Base-by-base conservation (phyloP, 2,797 vertebrate genomes). In the Lycodopsis pacificus region DNA sequence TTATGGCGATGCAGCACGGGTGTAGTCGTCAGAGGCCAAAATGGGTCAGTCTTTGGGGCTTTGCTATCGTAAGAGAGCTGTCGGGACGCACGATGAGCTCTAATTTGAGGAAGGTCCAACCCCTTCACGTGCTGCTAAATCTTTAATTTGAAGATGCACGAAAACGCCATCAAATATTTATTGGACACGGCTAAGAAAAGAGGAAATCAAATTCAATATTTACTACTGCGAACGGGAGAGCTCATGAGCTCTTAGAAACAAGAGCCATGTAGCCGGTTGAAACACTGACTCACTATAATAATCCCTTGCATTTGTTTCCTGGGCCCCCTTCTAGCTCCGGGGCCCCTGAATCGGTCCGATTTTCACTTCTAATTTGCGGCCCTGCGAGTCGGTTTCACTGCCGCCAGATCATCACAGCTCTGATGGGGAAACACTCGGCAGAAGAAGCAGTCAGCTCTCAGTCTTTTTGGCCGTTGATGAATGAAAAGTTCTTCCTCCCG, bases 121-220 rank as follows among this genome's bases (percentile, higher is more conserved):
- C 73, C 66, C 73, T 86, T 85, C 75, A 79, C 76, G 32, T 85
- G 83, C 77, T 65, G 53, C 77, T 94, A 4, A 86, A 91, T 92
- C 81, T 94, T 95, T 92, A 5, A 95, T 94, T 59, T 49, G 67
- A 77, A 90, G 91, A 91, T 65, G 90, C 83, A 90, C 79, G 90
- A 91, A 89, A 88, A 83, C 8, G 19, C 5, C 44, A 88, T 95
- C 34, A 94, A 95, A 93, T 86, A 92, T 95, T 94, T 70, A 94
- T 86, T 7, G n/a, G 40, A 71, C 69, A 65, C 57, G 80, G 75
- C 91, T 89, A 83, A 92, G 86, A 91, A 91, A 90, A 88, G 82
- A 85, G 73, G 42, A 85, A 85, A 88, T 90, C 77, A 86, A 85
- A 94, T 94, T 93, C 85, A 93, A 91, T 93, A 94, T 95, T 94